Conservation (phyloP, 2,888 invertebrate species). For the Bombylius major region DNA sequence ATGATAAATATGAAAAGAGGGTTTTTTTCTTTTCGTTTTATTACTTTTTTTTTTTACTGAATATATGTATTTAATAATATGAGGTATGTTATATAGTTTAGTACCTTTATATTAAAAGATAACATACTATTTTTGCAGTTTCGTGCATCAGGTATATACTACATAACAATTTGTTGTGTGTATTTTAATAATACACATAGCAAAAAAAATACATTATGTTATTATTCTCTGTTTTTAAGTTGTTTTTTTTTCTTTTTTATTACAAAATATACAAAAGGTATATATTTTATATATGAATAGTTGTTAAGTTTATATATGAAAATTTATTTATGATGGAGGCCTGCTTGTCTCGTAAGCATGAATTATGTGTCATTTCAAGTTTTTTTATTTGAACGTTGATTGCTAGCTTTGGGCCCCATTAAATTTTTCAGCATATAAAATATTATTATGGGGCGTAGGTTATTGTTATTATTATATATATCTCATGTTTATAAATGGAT, state of each 20-base stretch:
- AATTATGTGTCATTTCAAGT: constrained; percentile 19
- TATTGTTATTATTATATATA: too few relatives aligned
- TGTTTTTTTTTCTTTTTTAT: too few relatives aligned
- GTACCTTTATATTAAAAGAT: too few relatives aligned
- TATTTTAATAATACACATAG: neutral
- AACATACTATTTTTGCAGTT: neutral
- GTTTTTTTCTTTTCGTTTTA: too few relatives aligned
- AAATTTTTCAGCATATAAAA: constrained; percentile 1
- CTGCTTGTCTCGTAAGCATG: constrained; percentile 17
- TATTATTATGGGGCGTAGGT: constrained; percentile 3
- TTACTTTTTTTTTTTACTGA: too few relatives aligned
- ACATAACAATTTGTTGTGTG: neutral
- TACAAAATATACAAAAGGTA: too few relatives aligned
- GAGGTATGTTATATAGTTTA: neutral
- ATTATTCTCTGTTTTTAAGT: too few relatives aligned
- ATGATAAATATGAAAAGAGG: too few relatives aligned
- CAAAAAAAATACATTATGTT: too few relatives aligned
- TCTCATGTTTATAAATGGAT: too few relatives aligned
- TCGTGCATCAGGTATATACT: neutral
- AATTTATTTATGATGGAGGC: constrained; percentile 6
- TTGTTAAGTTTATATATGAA: constrained; percentile 7
- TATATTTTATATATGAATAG: neutral
- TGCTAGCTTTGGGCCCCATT: constrained; percentile 12
- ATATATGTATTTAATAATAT: neutral
- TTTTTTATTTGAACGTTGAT: constrained; percentile 20